Conservation (phyloP, 37 sponge, comb jelly and placozoan species). For the Lycopodina hypogea region DNA sequence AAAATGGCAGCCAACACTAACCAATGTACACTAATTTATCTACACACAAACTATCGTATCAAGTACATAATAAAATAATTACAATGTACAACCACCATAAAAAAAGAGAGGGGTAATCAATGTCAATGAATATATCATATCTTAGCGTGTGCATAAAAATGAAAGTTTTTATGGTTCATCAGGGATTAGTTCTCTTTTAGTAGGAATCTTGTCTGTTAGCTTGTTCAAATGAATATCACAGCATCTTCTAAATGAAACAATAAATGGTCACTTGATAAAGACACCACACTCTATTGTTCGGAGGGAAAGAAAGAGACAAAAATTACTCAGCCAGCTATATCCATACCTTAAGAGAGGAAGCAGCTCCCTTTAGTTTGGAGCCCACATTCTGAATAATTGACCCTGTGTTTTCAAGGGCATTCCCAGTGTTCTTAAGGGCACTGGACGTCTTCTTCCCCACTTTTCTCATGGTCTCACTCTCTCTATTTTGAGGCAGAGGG, state of each 20-base stretch:
- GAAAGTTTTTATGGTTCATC: constrained; percentile 40
- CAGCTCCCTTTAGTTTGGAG: constrained; percentile 4
- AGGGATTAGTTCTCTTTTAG: constrained; percentile 34
- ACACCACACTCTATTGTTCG: background rate
- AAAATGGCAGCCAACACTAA: too few species aligned
- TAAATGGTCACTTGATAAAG: background rate
- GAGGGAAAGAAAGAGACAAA: background rate
- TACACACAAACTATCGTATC: too few species aligned
- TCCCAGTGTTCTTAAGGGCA: constrained; percentile 63
- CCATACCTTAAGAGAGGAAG: constrained; percentile 4
- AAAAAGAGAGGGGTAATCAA: too few species aligned
- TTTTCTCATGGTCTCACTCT: constrained; percentile 62
- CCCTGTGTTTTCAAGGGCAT: constrained; percentile 51
- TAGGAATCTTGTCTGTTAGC: constrained; percentile 5
- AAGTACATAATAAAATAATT: too few species aligned
- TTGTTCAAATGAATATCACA: constrained; percentile 22
- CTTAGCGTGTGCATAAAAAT: too few species aligned
- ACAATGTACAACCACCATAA: too few species aligned
- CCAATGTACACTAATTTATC: too few species aligned
- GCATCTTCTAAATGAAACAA: constrained; percentile 9
- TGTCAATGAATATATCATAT: too few species aligned
- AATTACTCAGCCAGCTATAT: background rate
- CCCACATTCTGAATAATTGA: constrained; percentile 9
- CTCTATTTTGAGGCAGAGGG: too few species aligned
- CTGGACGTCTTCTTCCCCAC: constrained; percentile 47